Evolutionary conservation across 92 coral and sea anemone genomes (phyloP).

Genomic region (Desmophyllum pertusum): DNA sequence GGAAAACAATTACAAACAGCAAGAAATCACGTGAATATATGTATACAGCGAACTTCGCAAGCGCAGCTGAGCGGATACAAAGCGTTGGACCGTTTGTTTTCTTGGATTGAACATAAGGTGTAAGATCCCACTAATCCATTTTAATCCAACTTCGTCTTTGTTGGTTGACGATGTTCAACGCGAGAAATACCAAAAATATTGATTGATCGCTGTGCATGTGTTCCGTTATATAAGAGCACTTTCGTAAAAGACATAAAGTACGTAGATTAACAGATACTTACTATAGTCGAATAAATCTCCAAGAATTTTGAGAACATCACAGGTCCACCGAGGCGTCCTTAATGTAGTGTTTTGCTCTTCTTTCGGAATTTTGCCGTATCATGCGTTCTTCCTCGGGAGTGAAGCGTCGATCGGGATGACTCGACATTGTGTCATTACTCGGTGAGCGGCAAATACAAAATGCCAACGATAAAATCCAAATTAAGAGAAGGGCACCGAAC

Average conservation of each 20-base stretch:
- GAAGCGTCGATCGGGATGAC: conserved; percentile 3
- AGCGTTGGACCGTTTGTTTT: neutral
- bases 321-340: conserved; percentile 1
- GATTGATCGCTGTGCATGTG: neutral
- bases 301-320: neutral
- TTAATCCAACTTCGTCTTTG: neutral
- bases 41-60: neutral
- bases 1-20: neutral
- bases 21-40: neutral
- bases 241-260: neutral
- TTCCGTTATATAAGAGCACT: neutral
- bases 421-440: neutral
- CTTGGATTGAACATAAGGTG: neutral
- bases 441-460: conserved; percentile 29
- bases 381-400: conserved; percentile 37
- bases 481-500: conserved; percentile 12
- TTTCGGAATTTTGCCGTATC: conserved; percentile 40
- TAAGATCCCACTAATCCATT: neutral
- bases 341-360: conserved; percentile 28
- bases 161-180: neutral
- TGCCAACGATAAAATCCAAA: conserved; percentile 36
- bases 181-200: neutral
- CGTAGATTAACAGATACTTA: conserved; percentile 3
- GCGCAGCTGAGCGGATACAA: neutral
- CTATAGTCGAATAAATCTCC: neutral